These are phyloP conservation scores for Zapus hudsonius DNA, from an alignment of 2,113 vertebrate genomes.

Conservation along the genomic window DNA sequence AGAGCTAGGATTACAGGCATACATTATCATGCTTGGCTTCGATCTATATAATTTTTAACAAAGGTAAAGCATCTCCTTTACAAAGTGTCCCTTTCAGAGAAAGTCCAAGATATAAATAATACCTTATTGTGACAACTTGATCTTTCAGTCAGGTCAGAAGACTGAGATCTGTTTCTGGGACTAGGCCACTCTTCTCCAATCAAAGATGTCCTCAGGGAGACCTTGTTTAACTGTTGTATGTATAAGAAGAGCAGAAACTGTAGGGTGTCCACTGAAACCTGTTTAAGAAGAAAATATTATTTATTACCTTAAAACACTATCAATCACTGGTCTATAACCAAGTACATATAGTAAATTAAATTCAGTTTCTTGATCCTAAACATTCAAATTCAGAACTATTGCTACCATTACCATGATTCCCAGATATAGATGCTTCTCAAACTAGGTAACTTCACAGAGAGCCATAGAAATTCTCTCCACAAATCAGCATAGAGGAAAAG, in stretches of 20 bases:
- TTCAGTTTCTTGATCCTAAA: not conserved
- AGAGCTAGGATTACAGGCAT: not conserved
- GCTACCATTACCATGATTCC: not conserved
- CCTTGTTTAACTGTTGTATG: conserved; percentile 94
- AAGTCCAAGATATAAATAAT: conserved; percentile 14
- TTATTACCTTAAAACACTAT: conserved; percentile 7
- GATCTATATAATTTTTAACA: conserved; percentile 26
- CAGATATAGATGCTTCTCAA: not conserved
- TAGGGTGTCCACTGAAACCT: conserved; percentile 95
- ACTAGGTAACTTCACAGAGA: not conserved
- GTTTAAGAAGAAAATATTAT: conserved; percentile 31
- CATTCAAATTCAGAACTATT: not conserved
- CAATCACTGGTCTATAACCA: not conserved
- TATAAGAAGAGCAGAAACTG: conserved; percentile 98
- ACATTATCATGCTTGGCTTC: not conserved
- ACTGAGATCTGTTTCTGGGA: conserved; percentile 84
- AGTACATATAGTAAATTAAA: not conserved
- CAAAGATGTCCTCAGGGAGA: conserved; percentile 93
- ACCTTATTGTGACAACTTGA: conserved; percentile 92
- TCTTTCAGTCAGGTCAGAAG: conserved; percentile 88
- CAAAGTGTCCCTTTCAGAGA: not conserved
- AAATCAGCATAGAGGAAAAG: conserved; percentile 38
- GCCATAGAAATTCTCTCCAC: not conserved
- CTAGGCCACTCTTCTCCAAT: conserved; percentile 97
- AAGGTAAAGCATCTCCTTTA: not conserved